Evolutionary conservation across 2,113 vertebrate species (phyloP), one percentile per base, ranked within the genome.

Genomic region (Mobula birostris): DNA sequence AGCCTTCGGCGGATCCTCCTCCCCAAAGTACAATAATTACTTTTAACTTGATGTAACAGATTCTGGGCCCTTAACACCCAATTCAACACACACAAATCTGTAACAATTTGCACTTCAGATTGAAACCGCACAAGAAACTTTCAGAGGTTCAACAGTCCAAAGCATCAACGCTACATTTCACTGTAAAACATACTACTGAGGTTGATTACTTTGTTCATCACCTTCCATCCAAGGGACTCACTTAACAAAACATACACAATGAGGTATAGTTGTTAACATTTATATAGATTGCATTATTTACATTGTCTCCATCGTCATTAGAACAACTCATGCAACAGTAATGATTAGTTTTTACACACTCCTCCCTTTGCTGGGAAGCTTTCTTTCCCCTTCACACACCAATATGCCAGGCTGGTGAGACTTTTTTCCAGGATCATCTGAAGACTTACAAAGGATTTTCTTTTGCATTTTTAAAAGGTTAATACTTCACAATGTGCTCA

Each of bases 221-320:
- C 40, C 68, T 72, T 9, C n/a, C 36, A 92, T 63, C 27, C 17
- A 21, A 27, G n/a, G 63, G 80, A 27, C 88, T 92, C 32, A 92
- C 32, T 19, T 88, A 40, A 32, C 66, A 48, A 72, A 36, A 36
- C 36, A 36, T 87, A 56, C 15, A 58, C 9, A 2, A 58, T 85
- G 68, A 93, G 90, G 91, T 93, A 93, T 48, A 70, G 68, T 93
- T 74, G 91, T 72, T 74, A 74, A 93, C 14, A 48, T 74, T 74
- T 48, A 93, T 70, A 93, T 72, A 74, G 68, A 93, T 74, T 93
- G 19, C 8, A 27, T 48, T 93, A 19, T 27, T 14, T 36, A 0
- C 36, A 72, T 21, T 29, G 17, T 92, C 66, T 70, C 85, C 11
- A 6, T 61, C 12, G 58, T 8, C 48, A 85, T 48, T 83, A 48